Conservation (phyloP, 2,797 vertebrate species). For the Glossophaga mutica region DNA sequence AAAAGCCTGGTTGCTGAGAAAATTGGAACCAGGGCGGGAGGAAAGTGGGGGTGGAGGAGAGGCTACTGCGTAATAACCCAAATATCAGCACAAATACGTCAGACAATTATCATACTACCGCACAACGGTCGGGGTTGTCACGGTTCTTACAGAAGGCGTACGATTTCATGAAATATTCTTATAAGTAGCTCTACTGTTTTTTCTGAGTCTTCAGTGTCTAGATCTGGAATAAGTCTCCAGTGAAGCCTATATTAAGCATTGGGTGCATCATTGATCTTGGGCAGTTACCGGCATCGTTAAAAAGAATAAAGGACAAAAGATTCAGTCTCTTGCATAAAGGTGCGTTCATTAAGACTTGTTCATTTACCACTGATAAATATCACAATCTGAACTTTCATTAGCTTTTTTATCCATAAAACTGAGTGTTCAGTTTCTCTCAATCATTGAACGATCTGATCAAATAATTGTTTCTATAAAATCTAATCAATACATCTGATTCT, state of each 20-base stretch:
- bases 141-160: not conserved
- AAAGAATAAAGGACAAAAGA: not conserved
- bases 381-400: not conserved
- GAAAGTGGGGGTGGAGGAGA: not conserved
- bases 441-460: not conserved
- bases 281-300: not conserved
- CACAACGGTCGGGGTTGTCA: not conserved
- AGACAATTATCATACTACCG: not conserved
- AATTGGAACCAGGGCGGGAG: not conserved
- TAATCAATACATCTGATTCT: not conserved
- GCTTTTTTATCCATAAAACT: not conserved
- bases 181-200: not conserved
- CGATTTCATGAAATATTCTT: not conserved
- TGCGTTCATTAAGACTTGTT: not conserved
- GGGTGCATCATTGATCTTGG: not conserved
- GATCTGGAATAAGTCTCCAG: not conserved
- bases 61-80: not conserved
- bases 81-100: not conserved
- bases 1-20: not conserved
- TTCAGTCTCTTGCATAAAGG: not conserved
- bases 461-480: not conserved
- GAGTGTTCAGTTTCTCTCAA: not conserved
- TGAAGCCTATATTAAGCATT: not conserved
- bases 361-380: not conserved
- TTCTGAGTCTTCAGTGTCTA: not conserved